Percentiles rank a stretch among this genome's conserved stretches.
phyloP scores from a whole-genome alignment of 2,797 vertebrate species.

The Sebastiscus albofasciatus region DNA sequence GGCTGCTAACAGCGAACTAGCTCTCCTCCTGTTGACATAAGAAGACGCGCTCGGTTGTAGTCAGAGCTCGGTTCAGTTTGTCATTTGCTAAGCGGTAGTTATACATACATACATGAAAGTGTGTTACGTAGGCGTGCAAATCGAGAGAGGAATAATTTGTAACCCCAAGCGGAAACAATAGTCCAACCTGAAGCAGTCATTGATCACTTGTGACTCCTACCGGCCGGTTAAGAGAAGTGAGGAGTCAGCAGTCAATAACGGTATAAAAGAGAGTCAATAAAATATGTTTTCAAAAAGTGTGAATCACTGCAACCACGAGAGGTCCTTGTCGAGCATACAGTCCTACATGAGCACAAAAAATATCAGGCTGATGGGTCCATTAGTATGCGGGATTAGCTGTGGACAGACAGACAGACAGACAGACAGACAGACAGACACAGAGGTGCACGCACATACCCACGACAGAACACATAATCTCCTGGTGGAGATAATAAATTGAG shows the following conservation, averaged over 20 bases:
- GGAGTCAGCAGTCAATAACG: too few relatives aligned
- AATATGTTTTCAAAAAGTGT: too few relatives aligned
- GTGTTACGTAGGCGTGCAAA: not conserved
- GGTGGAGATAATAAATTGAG: too few relatives aligned
- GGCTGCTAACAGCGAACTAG: not conserved
- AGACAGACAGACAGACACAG: not conserved
- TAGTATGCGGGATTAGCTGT: not conserved
- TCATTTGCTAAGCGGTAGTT: not conserved
- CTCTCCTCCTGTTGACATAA: not conserved
- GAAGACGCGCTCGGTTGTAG: not conserved
- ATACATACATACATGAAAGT: too few relatives aligned
- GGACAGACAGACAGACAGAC: not conserved
- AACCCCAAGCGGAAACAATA: not conserved
- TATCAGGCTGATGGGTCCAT: fast-evolving
- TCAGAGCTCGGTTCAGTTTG: not conserved
- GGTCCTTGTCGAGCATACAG: not conserved
- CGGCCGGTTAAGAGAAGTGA: too few relatives aligned
- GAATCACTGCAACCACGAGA: not conserved
- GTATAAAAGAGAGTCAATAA: not conserved
- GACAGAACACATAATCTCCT: not conserved
- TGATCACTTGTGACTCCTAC: too few relatives aligned
- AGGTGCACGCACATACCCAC: not conserved
- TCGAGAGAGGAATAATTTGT: not conserved
- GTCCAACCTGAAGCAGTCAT: too few relatives aligned
- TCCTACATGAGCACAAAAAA: not conserved